Evolutionary conservation across 2,888 invertebrate species (phyloP).

Genomic region (Tuberolachnus salignus): DNA sequence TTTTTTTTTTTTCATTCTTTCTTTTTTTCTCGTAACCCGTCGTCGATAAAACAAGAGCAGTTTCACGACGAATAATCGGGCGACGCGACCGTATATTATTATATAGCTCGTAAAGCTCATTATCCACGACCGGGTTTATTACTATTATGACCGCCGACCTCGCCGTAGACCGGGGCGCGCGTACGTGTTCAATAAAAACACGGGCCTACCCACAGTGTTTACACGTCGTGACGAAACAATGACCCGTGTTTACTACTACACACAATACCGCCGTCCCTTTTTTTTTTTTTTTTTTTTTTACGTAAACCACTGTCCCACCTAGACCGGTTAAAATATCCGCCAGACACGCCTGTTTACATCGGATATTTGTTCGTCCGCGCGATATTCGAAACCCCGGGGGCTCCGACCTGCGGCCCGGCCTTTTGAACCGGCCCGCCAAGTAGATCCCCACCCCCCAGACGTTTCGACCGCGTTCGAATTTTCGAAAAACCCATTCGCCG

Average conservation of each 20-base stretch:
- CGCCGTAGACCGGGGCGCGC: not conserved
- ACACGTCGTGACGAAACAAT: conserved; percentile 45
- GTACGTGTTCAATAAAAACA: conserved; percentile 34
- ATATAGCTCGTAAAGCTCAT: conserved; percentile 22
- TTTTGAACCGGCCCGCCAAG: too few relatives aligned
- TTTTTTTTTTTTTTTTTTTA: too few relatives aligned
- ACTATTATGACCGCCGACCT: conserved; percentile 22
- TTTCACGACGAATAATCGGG: not conserved
- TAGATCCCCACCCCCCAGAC: too few relatives aligned
- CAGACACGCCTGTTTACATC: conserved; percentile 12
- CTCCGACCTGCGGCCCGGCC: too few relatives aligned
- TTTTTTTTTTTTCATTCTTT: too few relatives aligned
- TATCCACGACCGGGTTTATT: conserved; percentile 19
- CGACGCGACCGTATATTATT: not conserved
- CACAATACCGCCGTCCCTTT: not conserved
- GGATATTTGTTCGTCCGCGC: not conserved
- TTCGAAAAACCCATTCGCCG: too few relatives aligned
- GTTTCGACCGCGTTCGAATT: too few relatives aligned
- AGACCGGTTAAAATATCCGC: conserved; percentile 27
- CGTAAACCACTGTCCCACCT: conserved; percentile 26
- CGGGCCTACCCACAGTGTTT: conserved; percentile 26
- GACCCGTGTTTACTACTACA: conserved; percentile 26
- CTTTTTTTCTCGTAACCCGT: too few relatives aligned
- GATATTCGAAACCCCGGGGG: too few relatives aligned
- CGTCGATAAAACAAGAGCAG: conserved; percentile 1